A percentile compares a stretch with the other conserved stretches of the same genome.
phyloP scores from a whole-genome alignment of 2,113 vertebrate genomes.

The Hemiprocne comata region DNA sequence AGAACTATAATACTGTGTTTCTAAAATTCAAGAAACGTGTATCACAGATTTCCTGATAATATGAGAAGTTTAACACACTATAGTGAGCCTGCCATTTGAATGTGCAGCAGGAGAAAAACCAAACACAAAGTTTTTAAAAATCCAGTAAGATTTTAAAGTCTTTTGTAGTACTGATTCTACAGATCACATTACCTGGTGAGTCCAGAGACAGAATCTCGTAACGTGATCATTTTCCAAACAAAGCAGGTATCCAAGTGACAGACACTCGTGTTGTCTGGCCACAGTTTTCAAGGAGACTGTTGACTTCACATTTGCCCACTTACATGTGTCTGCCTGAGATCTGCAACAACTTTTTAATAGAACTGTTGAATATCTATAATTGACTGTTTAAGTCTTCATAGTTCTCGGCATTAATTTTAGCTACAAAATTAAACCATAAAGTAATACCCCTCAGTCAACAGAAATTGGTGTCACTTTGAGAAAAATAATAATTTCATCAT shows the following conservation, averaged over 20 bases:
- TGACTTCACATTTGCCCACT: neutral
- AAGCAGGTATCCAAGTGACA: neutral
- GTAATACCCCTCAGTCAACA: neutral
- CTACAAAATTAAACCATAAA: neutral
- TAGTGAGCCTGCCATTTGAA: neutral
- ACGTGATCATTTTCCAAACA: neutral
- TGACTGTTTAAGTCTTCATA: neutral
- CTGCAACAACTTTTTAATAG: neutral
- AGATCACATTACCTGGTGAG: accelerated
- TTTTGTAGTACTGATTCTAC: neutral
- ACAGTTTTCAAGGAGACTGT: neutral
- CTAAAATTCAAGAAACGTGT: neutral
- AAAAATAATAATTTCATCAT: neutral
- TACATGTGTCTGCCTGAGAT: neutral
- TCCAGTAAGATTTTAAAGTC: neutral
- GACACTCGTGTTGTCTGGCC: neutral
- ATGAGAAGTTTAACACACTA: neutral
- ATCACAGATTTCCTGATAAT: neutral
- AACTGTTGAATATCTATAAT: neutral
- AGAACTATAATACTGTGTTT: neutral
- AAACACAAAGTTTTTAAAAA: neutral
- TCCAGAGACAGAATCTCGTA: neutral
- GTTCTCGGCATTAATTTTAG: neutral
- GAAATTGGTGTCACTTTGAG: neutral
- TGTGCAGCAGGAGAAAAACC: neutral